phyloP scores from a whole-genome alignment of 2,888 invertebrate genomes.

The Drosophila mimica region DNA sequence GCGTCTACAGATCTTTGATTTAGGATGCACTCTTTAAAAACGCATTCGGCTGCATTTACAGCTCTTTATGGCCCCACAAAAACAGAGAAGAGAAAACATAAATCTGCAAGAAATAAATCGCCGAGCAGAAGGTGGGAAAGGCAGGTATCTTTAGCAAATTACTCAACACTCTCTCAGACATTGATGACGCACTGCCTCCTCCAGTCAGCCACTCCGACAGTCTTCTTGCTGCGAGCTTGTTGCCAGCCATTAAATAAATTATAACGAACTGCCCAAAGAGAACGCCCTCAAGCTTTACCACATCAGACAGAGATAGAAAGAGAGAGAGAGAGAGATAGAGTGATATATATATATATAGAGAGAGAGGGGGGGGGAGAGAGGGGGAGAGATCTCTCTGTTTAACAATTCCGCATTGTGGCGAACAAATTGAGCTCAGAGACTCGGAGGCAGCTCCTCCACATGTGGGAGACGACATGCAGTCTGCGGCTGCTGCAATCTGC shows the following conservation, averaged over 20 bases:
- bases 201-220: conserved; percentile 2
- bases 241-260: conserved; percentile 81
- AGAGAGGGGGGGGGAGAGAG: neutral
- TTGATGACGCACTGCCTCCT: conserved; percentile 49
- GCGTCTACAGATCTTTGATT: conserved; percentile 75
- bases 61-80: conserved; percentile 73
- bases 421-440: conserved; percentile 45
- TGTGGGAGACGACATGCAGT: conserved; percentile 82
- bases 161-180: conserved; percentile 72
- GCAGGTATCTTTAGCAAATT: conserved; percentile 74
- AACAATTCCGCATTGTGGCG: conserved; percentile 27
- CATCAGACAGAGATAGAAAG: neutral
- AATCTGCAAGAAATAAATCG: conserved; percentile 53
- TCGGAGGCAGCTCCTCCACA: conserved; percentile 28
- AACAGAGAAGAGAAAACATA: conserved; percentile 62
- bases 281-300: conserved; percentile 28
- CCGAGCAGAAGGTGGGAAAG: neutral
- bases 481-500: conserved; percentile 59
- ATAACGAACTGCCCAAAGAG: conserved; percentile 66
- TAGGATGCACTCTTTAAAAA: conserved; percentile 83
- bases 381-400: conserved; percentile 1
- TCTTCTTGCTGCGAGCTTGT: conserved; percentile 19
- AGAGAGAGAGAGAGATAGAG: neutral
- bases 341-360: neutral
- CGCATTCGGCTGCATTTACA: conserved; percentile 76